phyloP scores from a whole-genome alignment of 2,888 invertebrate genomes.

The Helleia helle region DNA sequence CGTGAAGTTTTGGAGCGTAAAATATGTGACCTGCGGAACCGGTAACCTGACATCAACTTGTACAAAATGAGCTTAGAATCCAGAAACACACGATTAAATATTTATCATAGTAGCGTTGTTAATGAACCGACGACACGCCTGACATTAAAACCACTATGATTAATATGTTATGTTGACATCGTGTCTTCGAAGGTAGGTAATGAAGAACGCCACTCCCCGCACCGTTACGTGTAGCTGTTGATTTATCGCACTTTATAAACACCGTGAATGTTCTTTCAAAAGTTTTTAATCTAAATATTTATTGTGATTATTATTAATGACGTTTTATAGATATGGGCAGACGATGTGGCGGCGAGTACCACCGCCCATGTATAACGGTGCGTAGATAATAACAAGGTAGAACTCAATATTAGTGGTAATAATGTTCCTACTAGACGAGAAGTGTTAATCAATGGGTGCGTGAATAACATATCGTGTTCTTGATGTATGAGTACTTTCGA shows the following conservation, averaged over 20 bases:
- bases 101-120: conserved; percentile 10
- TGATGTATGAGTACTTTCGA: too few species aligned
- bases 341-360: not conserved
- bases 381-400: too few species aligned
- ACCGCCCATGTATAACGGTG: too few species aligned
- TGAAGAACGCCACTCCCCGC: conserved; percentile 46
- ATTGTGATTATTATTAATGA: conserved; percentile 3
- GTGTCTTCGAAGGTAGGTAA: conserved; percentile 38
- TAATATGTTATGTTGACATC: conserved; percentile 43
- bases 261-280: not conserved
- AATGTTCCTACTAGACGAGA: too few species aligned
- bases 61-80: too few species aligned
- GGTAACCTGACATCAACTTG: not conserved
- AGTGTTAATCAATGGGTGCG: too few species aligned
- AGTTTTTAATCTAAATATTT: conserved; percentile 2
- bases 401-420: too few species aligned
- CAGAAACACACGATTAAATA: not conserved
- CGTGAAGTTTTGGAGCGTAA: too few species aligned
- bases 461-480: too few species aligned
- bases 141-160: conserved; percentile 36
- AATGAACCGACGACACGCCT: conserved; percentile 22
- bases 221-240: conserved; percentile 5
- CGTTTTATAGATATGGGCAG: not conserved
- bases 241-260: conserved; percentile 5
- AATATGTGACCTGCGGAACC: too few species aligned